A percentile compares a stretch with the other conserved stretches of the same genome.
phyloP scores from a whole-genome alignment of 2,797 vertebrate species.

The Poeciliopsis turneri region DNA sequence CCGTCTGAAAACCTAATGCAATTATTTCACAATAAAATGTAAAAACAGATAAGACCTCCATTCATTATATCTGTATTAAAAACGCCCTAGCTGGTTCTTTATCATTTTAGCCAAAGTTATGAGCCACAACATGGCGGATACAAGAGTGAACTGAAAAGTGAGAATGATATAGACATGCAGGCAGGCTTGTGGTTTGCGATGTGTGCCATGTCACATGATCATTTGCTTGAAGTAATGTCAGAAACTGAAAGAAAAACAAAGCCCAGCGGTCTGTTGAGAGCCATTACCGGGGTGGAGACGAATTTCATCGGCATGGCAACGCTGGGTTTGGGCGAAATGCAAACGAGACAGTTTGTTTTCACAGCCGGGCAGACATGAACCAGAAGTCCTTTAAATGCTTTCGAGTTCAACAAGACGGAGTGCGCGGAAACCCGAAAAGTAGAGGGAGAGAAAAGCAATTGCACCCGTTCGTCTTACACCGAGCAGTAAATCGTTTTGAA shows the following conservation, averaged over 20 bases:
- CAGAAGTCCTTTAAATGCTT: slow-evolving; percentile 13
- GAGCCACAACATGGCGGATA: background rate
- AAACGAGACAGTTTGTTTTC: slow-evolving; percentile 27
- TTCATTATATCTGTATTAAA: background rate
- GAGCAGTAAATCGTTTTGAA: background rate
- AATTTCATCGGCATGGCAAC: slow-evolving; percentile 67
- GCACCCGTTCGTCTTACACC: background rate
- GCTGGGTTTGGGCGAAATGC: slow-evolving; percentile 44
- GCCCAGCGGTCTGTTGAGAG: background rate
- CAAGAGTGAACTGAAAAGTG: background rate
- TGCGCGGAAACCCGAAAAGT: fast-evolving
- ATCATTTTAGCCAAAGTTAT: background rate
- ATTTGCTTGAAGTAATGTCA: background rate
- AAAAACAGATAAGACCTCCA: background rate
- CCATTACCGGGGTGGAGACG: background rate
- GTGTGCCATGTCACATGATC: background rate
- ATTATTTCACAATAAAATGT: background rate
- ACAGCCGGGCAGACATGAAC: background rate
- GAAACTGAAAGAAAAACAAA: slow-evolving; percentile 1
- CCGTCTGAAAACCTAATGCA: background rate
- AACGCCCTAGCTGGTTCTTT: background rate
- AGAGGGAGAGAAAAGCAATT: background rate
- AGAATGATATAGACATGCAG: background rate
- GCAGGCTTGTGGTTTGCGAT: background rate
- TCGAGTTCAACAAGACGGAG: background rate